These are phyloP conservation scores for Hydrolagus colliei DNA, from an alignment of 2,797 vertebrate species.

Conservation along the genomic window DNA sequence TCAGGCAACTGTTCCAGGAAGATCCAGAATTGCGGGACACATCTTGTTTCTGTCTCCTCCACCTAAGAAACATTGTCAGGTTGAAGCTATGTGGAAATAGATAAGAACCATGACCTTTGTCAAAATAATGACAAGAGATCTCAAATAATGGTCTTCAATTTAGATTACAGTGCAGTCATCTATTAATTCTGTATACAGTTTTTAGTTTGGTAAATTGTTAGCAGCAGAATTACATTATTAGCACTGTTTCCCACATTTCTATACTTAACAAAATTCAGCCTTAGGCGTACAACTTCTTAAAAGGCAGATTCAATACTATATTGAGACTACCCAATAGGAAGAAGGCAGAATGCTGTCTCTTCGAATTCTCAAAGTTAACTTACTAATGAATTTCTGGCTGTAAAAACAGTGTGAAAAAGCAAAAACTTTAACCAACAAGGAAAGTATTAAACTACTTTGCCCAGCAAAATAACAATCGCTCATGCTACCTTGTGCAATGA, in stretches of 20 bases:
- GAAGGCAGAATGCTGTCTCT: slow-evolving; percentile 15
- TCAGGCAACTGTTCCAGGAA: no score
- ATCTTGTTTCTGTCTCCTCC: no score
- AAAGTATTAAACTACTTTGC: slow-evolving; percentile 11
- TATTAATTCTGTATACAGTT: not conserved
- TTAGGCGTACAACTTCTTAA: not conserved
- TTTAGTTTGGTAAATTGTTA: not conserved
- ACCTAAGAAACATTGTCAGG: no score
- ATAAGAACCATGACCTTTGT: no score
- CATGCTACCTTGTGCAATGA: not conserved
- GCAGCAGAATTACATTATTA: not conserved
- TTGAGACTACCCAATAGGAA: not conserved
- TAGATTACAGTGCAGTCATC: not conserved
- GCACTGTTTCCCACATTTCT: not conserved
- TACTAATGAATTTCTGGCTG: slow-evolving; percentile 8
- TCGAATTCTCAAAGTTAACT: not conserved
- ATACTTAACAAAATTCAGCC: not conserved
- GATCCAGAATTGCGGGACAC: no score
- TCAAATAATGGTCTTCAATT: not conserved
- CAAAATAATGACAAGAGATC: no score
- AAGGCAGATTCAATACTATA: not conserved
- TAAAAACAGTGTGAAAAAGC: not conserved
- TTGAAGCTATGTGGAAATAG: no score
- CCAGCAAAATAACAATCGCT: not conserved
- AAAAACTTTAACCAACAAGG: slow-evolving; percentile 14